Conservation (phyloP, 2,888 invertebrate genomes). For the Orchesella flavescens region DNA sequence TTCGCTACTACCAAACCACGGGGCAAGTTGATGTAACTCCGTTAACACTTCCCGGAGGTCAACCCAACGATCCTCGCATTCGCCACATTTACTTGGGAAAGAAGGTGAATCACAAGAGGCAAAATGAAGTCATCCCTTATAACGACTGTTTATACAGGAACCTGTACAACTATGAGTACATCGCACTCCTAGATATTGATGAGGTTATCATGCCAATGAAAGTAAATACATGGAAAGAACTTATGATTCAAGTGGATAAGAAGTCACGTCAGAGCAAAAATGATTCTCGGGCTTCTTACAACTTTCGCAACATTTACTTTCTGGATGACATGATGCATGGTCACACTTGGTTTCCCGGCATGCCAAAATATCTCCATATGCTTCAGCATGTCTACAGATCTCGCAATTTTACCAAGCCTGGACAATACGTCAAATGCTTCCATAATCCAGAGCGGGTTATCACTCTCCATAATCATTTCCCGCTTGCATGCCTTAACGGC, state of each 20-base stretch:
- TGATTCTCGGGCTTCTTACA: conserved; percentile 85
- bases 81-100: conserved; percentile 86
- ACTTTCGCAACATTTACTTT: conserved; percentile 93
- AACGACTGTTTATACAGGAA: conserved; percentile 96
- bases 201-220: conserved; percentile 92
- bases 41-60: conserved; percentile 88
- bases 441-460: conserved; percentile 92
- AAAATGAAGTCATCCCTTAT: conserved; percentile 96
- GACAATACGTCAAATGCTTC: conserved; percentile 94
- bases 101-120: conserved; percentile 89
- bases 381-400: conserved; percentile 88
- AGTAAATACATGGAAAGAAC: conserved; percentile 82
- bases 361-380: conserved; percentile 93
- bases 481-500: conserved; percentile 86
- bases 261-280: conserved; percentile 82
- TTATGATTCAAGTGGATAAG: conserved; percentile 83
- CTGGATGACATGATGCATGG: conserved; percentile 88
- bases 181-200: conserved; percentile 93
- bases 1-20: conserved; percentile 79
- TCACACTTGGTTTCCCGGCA: conserved; percentile 86
- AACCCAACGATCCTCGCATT: conserved; percentile 90
- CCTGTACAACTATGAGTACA: conserved; percentile 90
- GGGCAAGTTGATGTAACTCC: conserved; percentile 86
- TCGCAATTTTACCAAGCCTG: conserved; percentile 92
- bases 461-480: conserved; percentile 93